Evolutionary conservation across 2,888 invertebrate species (phyloP).

Genomic region (Drosophila maculinotata): DNA sequence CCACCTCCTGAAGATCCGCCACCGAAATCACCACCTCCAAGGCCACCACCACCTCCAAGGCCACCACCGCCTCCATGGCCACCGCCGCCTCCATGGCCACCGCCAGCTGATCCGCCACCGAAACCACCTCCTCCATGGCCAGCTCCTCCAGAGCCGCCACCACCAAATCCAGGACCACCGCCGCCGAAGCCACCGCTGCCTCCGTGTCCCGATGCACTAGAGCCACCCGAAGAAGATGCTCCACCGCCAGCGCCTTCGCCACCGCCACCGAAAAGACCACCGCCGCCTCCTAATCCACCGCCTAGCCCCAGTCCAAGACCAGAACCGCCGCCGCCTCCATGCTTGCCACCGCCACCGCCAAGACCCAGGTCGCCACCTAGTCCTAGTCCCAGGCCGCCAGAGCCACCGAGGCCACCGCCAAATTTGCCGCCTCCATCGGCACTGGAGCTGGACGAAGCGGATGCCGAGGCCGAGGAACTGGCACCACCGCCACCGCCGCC

Average conservation of each 20-base stretch:
- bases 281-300: conserved; percentile 28
- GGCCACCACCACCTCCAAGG: conserved; percentile 24
- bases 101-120: conserved; percentile 24
- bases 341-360: conserved; percentile 39
- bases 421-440: conserved; percentile 35
- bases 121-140: conserved; percentile 26
- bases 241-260: conserved; percentile 25
- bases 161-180: conserved; percentile 14
- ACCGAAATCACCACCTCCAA: conserved; percentile 23
- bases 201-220: conserved; percentile 15
- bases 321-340: conserved; percentile 29
- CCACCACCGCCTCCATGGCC: conserved; percentile 25
- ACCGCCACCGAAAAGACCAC: conserved; percentile 14
- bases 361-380: conserved; percentile 34
- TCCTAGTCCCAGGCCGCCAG: conserved; percentile 34
- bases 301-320: conserved; percentile 25
- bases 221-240: too few species aligned
- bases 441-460: conserved; percentile 47
- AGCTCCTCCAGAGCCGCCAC: conserved; percentile 28
- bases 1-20: conserved; percentile 19
- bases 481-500: conserved; percentile 54
- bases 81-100: conserved; percentile 18
- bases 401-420: conserved; percentile 26
- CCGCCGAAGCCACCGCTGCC: conserved; percentile 9
- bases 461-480: conserved; percentile 43